phyloP scores from a whole-genome alignment of 1,140 invertebrate genomes.

The Calliopsis andreniformis region DNA sequence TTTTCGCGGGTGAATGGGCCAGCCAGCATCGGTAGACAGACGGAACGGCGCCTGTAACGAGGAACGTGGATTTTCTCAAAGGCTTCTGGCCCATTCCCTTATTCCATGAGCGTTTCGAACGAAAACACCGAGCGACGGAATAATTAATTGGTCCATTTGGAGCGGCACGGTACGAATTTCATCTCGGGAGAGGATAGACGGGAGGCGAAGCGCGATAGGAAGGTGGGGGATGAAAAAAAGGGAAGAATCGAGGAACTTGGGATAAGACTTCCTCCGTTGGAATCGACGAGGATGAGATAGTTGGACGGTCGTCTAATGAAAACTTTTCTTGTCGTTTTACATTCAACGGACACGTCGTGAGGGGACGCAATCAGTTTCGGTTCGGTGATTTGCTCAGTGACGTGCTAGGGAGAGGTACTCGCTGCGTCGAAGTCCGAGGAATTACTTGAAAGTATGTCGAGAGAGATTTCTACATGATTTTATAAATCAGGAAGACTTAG shows the following conservation, averaged over 20 bases:
- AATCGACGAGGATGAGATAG: not conserved
- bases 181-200: conserved; percentile 6
- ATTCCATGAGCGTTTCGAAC: conserved; percentile 13
- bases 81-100: not conserved
- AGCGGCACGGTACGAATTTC: conserved; percentile 24
- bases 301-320: conserved; percentile 59
- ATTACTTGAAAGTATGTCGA: conserved; percentile 3
- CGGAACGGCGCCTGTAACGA: conserved; percentile 11
- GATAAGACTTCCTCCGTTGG: not conserved
- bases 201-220: not conserved
- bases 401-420: conserved; percentile 9
- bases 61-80: conserved; percentile 18
- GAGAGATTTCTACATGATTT: not conserved
- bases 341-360: conserved; percentile 47
- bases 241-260: not conserved
- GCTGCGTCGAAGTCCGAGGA: not conserved
- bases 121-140: conserved; percentile 45
- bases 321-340: conserved; percentile 67
- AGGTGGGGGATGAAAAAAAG: not conserved
- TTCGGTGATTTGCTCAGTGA: conserved; percentile 65
- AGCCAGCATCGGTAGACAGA: not conserved
- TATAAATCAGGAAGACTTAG: too few relatives aligned
- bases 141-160: conserved; percentile 63
- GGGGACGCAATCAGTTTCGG: conserved; percentile 70
- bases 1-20: conserved; percentile 2